Evolutionary conservation across 2,888 invertebrate species (phyloP), one percentile per base, ranked within the genome.

Genomic region (Selenia dentaria): DNA sequence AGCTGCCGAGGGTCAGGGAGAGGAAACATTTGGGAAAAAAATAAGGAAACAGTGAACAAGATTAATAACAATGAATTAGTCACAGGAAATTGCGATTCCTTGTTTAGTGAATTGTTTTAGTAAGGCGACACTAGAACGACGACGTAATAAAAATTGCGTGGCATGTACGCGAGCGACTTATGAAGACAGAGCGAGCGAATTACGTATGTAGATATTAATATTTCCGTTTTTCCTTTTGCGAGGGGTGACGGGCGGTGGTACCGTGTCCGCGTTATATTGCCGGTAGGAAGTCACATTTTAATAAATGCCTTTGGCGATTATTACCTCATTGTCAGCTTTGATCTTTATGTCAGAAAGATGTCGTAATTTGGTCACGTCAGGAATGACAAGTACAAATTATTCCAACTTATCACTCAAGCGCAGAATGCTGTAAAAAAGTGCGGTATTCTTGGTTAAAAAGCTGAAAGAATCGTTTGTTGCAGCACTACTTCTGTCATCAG

Each of bases 21-120:
- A 34, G 46, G 38, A 45, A 45, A 45, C 37, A 40, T 55, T 51
- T 36, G 38, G 35, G 41, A 48, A 69, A 70, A n/a, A 74, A 74
- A 60, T 64, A 70, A 66, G 64, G 67, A 70, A 69, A 69, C 70
- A 70, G 69, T 64, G 67, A 75, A 70, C 70, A 79, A 82, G 83
- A 82, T 81, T 76, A 79, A 83, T 82, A 79, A 71, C 64, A 61
- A 73, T 74, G 74, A 82, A 81, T 83, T 80, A 81, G 81, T 68
- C 71, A 73, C 68, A 67, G 79, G 75, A 82, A 82, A 83, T 83
- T 83, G 79, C 76, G 75, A 79, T 81, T 77, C 70, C 79, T 79
- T 80, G 79, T 80, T 77, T 74, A 76, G 74, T 71, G 69, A 79
- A 80, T 81, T 79, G 74, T 73, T 78, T 62, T 53, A 44, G 57